Conservation (phyloP, 2,888 invertebrate genomes). For the Microchrysa polita region DNA sequence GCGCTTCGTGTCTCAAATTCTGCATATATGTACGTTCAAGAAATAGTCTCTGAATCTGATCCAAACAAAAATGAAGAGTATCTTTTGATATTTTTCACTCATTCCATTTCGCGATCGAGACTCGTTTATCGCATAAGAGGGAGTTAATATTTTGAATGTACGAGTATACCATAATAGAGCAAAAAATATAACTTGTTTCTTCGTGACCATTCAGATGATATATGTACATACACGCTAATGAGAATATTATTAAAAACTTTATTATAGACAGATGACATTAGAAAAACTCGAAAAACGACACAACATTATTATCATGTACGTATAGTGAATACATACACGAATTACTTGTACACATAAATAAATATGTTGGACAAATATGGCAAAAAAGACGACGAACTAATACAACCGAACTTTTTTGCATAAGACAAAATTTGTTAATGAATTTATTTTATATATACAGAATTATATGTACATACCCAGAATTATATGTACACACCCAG, state of each 20-base stretch:
- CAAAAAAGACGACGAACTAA: no score
- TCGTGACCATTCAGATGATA: constrained; percentile 23
- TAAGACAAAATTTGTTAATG: neutral
- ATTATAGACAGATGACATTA: constrained; percentile 20
- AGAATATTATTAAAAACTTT: constrained; percentile 28
- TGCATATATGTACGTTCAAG: neutral
- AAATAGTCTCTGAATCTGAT: no score
- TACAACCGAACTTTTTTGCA: neutral
- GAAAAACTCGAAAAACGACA: neutral
- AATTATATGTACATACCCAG: neutral
- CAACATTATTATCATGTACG: neutral
- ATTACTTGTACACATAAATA: no score
- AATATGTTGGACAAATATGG: no score
- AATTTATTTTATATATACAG: neutral
- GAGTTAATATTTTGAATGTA: no score
- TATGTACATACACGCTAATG: no score
- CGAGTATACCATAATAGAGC: neutral
- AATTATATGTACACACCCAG: neutral
- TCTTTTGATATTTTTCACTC: neutral
- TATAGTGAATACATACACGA: no score
- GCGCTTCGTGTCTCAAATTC: neutral
- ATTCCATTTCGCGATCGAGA: neutral
- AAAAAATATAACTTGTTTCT: neutral
- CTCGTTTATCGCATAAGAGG: neutral
- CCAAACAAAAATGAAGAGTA: no score